Conservation (phyloP, 2,888 invertebrate genomes). For the Phortica okadai region DNA sequence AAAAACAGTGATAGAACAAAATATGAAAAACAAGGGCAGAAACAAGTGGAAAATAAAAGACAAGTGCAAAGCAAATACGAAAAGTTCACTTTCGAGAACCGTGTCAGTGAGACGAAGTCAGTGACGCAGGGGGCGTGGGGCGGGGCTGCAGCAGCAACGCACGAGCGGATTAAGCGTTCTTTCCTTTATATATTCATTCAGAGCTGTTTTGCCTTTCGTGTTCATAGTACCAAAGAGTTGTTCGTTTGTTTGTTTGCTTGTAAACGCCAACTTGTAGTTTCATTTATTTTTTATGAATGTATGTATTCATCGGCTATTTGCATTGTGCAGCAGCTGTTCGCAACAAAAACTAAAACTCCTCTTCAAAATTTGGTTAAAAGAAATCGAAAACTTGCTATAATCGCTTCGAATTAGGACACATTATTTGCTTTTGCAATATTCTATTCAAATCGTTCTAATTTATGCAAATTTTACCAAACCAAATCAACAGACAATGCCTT, state of each 20-base stretch:
- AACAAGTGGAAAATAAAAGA: constrained; percentile 61
- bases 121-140: neutral
- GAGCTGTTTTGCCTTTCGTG: no score
- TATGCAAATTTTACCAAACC: no score
- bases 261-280: constrained; percentile 1
- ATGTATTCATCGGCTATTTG: neutral
- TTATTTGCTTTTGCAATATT: no score
- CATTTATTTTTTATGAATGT: neutral
- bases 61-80: constrained; percentile 69
- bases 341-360: no score
- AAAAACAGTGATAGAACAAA: constrained; percentile 33
- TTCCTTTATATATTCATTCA: neutral
- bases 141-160: neutral
- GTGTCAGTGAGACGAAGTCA: constrained; percentile 38
- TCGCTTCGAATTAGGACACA: no score
- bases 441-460: no score
- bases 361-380: no score
- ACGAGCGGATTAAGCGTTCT: constrained; percentile 11
- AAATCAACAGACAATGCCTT: no score
- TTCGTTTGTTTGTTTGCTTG: constrained; percentile 8
- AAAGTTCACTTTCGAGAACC: constrained; percentile 63
- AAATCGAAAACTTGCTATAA: no score
- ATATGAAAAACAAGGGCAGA: constrained; percentile 45
- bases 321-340: constrained; percentile 19
- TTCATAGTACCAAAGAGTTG: no score